Evolutionary conservation across 2,797 vertebrate species (phyloP), one percentile per base, ranked within the genome.

Genomic region (Apogon hyalosoma): DNA sequence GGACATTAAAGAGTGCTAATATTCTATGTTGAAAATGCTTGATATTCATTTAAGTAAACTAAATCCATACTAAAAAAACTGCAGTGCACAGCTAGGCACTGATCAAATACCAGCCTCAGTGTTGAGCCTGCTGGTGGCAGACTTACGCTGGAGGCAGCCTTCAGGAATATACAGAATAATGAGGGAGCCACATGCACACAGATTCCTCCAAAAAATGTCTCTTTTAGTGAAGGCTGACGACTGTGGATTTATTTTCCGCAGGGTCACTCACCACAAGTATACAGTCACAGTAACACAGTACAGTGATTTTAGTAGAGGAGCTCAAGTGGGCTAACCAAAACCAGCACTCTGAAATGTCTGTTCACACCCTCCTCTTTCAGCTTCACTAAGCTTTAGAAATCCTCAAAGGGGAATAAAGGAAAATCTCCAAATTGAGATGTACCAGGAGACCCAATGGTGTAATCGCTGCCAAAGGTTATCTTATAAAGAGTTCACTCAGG

Each of bases 81-180:
- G 43, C 2, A 19, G n/a, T 45, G 45, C 31, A 5, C 14, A 16
- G 52, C 80, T 62, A 62, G 28, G 63, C 46, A 53, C 59, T 52
- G 50, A 78, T 78, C 63, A 67, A 73, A 79, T 40, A 72, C 5
- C 55, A 63, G 46, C 71, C 59, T 39, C 19, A 16, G 64, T 16
- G 46, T 15, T 15, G 49, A 83, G 73, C 55, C 5, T 42, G 75
- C 78, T 67, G 33, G 58, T 72, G 73, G 77, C 71, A 49, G 43
- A 56, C 33, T 68, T 51, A 67, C 0, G 60, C 80, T 82, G 77
- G 62, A 77, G 82, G 77, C 83, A 53, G 63, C 60, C 63, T 70
- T 73, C 68, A 68, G 75, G 74, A 69, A 75, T 51, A 69, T 51
- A 46, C 54, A 63, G 61, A 80, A 59, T 80, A 83, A 86, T 73